Evolutionary conservation across 1,140 invertebrate species (phyloP).

Genomic region (Diachasmimorpha longicaudata): DNA sequence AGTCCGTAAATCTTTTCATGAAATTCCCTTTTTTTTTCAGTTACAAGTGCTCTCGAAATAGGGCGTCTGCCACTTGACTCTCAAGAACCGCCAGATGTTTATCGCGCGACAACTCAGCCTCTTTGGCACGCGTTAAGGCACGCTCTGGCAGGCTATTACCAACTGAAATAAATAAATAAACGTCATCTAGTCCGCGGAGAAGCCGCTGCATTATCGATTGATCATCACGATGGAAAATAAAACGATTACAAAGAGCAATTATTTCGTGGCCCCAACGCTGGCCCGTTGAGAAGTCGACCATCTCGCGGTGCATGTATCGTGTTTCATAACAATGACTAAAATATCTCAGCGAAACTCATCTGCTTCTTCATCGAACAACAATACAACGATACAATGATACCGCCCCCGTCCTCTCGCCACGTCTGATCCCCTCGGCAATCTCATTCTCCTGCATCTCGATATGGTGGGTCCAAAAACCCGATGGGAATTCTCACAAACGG

Average conservation of each 20-base stretch:
- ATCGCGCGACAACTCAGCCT: not conserved
- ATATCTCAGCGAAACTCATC: conserved; percentile 29
- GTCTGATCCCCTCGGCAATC: not conserved
- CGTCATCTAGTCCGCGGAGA: not conserved
- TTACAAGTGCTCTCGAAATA: conserved; percentile 15
- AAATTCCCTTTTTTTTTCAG: conserved; percentile 4
- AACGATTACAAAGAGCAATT: not conserved
- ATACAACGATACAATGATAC: conserved; percentile 29
- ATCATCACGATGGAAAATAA: not conserved
- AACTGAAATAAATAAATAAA: not conserved
- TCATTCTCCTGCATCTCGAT: not conserved
- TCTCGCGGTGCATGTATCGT: not conserved
- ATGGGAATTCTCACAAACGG: not conserved
- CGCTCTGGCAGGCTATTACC: not conserved
- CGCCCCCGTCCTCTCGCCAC: not conserved
- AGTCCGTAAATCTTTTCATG: conserved; percentile 18
- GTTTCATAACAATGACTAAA: conserved; percentile 25
- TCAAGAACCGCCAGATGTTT: conserved; percentile 26
- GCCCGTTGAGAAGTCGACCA: not conserved
- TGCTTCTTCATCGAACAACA: conserved; percentile 29
- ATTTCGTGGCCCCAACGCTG: not conserved
- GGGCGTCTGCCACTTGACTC: conserved; percentile 17
- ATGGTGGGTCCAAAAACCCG: not conserved
- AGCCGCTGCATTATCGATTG: not conserved
- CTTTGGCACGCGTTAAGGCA: conserved; percentile 26